Evolutionary conservation across 2,888 invertebrate species (phyloP).

Genomic region (Polyommatus iphigenia): DNA sequence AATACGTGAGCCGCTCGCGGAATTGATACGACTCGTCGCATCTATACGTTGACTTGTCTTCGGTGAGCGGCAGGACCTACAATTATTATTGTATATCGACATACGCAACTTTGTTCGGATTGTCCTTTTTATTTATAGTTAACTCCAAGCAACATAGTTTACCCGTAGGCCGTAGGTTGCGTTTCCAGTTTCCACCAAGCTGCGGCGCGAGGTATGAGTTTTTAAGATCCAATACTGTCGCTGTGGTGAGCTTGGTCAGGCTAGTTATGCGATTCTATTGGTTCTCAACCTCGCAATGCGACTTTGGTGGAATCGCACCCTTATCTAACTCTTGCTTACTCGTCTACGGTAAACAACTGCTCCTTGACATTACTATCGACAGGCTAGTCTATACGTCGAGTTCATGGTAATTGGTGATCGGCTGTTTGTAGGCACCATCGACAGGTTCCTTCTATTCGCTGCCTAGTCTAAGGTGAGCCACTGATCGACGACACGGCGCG

Average conservation of each 20-base stretch:
- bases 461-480: conserved; percentile 48
- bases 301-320: no score
- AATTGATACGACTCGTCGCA: conserved; percentile 5
- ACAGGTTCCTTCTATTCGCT: conserved; percentile 41
- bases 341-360: neutral
- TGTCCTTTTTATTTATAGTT: neutral
- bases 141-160: neutral
- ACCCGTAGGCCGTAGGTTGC: no score
- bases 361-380: neutral
- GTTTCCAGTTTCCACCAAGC: no score
- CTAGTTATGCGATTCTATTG: no score
- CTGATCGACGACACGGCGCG: conserved; percentile 62
- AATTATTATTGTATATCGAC: neutral
- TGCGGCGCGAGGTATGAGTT: neutral
- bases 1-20: conserved; percentile 11
- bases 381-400: neutral
- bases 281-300: no score
- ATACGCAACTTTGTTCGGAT: neutral
- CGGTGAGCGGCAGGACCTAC: neutral
- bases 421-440: conserved; percentile 31
- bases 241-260: no score
- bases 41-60: neutral
- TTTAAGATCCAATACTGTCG: no score
- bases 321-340: no score
- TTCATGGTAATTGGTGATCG: neutral